Percentiles rank a stretch among this genome's conserved stretches.
Evolutionary conservation across 2,113 vertebrate genomes (phyloP).

Genomic region (Coregonus clupeaformis): DNA sequence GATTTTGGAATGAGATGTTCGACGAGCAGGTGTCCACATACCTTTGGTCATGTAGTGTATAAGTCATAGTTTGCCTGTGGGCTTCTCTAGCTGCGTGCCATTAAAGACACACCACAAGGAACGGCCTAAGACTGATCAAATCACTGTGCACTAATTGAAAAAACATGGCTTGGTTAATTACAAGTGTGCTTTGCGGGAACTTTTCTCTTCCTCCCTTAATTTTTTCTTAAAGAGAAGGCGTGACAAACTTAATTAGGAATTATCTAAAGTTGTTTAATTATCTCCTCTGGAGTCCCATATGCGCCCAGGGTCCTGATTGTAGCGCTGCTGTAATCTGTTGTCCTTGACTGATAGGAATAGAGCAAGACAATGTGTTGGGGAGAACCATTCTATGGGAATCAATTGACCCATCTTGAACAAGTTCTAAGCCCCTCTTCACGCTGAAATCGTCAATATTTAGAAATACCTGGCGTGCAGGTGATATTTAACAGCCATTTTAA

Average conservation of each 20-base stretch:
- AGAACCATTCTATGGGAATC: background rate
- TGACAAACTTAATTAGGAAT: constrained; percentile 48
- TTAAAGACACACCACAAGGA: background rate
- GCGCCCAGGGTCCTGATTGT: constrained; percentile 4
- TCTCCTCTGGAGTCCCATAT: constrained; percentile 29
- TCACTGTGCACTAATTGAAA: background rate
- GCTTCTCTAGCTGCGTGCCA: background rate
- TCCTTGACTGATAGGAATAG: background rate
- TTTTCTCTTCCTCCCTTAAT: constrained; percentile 1
- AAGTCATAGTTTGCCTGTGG: no score
- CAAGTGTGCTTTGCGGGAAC: background rate
- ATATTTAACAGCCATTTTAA: no score
- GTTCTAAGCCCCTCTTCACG: no score
- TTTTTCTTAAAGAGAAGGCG: background rate
- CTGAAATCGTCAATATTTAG: no score
- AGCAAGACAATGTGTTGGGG: background rate
- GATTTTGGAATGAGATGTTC: no score
- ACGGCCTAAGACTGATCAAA: background rate
- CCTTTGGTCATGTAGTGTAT: no score
- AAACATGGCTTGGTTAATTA: constrained; percentile 2
- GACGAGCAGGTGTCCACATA: no score
- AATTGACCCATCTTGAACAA: background rate
- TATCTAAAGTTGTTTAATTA: constrained; percentile 48
- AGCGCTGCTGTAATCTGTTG: background rate
- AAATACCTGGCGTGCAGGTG: no score